Base-by-base conservation (phyloP, 2,888 invertebrate species). In the Lottia scabra region DNA sequence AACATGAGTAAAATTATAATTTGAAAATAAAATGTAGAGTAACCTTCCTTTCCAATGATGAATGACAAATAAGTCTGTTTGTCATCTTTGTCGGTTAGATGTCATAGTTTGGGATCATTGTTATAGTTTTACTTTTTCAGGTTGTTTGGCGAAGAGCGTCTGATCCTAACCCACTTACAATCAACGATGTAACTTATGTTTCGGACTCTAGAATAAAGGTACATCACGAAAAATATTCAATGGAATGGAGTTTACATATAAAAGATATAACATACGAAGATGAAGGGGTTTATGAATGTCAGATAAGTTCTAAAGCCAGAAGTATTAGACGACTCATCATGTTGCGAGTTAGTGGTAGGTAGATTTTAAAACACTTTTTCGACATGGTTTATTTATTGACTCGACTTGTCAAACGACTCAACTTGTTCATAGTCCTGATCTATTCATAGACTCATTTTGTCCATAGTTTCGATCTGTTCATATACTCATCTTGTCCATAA, bases 201-300 rank as follows among this genome's bases (percentile, higher is more conserved):
- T 74, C 78, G 16, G 81, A 81, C 67, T 74, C 72, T 15, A 78
- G 81, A 13, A 78, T 81, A 65, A 71, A 75, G 44, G 80, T 81
- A 2, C 68, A 70, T 3, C 81, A 84, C 65, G 75, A 72, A 23
- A 72, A 74, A 26, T 73, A 76, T 38, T 82, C 81, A 4, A 71
- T 75, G 13, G 76, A 79, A 68, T 84, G 84, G 84, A 81, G 82
- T 64, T 78, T 84, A 2, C 77, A 81, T 63, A 83, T 84, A 19
- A 75, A 76, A 67, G 78, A 82, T 66, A 83, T 78, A 4, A 74
- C 78, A 43, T 77, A 75, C 0, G 72, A 75, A 16, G 81, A 84
- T 69, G 78, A 79, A 0, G 84, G 81, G 16, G 75, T 75, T 12
- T 83, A 84, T 69, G 84, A 84, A 75, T 84, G 84, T 68, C 84